These are phyloP conservation scores for Mandrillus leucophaeus DNA, from an alignment of 2,113 vertebrate species.

Conservation along the genomic window DNA sequence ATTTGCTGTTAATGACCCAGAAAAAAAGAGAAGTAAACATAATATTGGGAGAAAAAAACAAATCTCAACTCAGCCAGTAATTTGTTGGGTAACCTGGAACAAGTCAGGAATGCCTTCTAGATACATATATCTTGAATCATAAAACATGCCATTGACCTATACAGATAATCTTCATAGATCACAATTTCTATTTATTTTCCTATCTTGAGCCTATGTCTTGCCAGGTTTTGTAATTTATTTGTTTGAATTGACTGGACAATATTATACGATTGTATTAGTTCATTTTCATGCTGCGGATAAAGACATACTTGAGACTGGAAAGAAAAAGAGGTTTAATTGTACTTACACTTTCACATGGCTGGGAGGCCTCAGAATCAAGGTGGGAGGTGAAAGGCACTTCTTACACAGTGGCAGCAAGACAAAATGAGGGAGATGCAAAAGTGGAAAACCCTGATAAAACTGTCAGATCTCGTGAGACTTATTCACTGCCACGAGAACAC, in stretches of 20 bases:
- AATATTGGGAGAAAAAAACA: neutral
- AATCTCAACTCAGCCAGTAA: neutral
- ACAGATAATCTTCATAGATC: neutral
- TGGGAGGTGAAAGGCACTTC: too few relatives aligned
- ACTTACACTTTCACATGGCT: too few relatives aligned
- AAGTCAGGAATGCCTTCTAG: neutral
- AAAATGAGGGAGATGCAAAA: too few relatives aligned
- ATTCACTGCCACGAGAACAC: too few relatives aligned
- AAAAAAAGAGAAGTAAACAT: conserved; percentile 31
- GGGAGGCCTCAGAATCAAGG: too few relatives aligned
- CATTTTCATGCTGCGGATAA: too few relatives aligned
- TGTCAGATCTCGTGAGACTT: too few relatives aligned
- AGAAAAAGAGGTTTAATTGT: too few relatives aligned
- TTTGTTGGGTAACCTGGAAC: neutral
- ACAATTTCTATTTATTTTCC: neutral
- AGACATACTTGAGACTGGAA: too few relatives aligned
- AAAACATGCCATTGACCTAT: neutral
- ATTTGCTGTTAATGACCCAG: neutral
- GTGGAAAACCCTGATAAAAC: too few relatives aligned
- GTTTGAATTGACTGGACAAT: neutral
- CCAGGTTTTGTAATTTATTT: conserved; percentile 7
- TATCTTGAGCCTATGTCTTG: neutral
- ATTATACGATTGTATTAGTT: neutral
- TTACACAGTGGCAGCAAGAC: too few relatives aligned
- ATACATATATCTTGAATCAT: neutral